phyloP scores from a whole-genome alignment of 2,888 invertebrate genomes.

The Aplocera efformata region DNA sequence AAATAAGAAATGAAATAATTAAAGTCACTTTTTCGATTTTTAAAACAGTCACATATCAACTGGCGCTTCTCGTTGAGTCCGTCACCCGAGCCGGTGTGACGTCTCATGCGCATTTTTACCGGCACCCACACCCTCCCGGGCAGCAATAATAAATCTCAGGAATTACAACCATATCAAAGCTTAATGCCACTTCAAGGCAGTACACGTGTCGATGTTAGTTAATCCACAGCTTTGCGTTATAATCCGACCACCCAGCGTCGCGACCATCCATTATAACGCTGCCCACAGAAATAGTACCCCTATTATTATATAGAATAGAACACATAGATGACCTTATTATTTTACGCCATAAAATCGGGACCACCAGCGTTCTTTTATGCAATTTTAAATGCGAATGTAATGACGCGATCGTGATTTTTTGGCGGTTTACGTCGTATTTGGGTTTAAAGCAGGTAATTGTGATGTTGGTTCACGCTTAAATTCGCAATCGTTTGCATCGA shows the following conservation, averaged over 20 bases:
- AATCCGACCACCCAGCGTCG: constrained; percentile 74
- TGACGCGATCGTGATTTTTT: constrained; percentile 74
- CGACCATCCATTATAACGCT: constrained; percentile 58
- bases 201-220: constrained; percentile 75
- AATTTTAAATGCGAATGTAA: constrained; percentile 64
- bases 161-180: constrained; percentile 40
- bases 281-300: constrained; percentile 66
- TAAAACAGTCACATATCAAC: too few relatives aligned
- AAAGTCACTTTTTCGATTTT: too few relatives aligned
- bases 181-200: constrained; percentile 64
- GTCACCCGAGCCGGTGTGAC: too few relatives aligned
- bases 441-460: constrained; percentile 29
- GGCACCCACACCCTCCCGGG: too few relatives aligned
- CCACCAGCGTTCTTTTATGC: constrained; percentile 68
- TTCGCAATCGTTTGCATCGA: constrained; percentile 28
- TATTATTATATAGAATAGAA: constrained; percentile 71
- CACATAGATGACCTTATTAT: constrained; percentile 69
- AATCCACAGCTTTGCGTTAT: constrained; percentile 68
- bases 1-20: too few relatives aligned
- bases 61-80: too few relatives aligned
- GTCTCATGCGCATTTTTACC: too few relatives aligned
- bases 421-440: constrained; percentile 55
- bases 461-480: constrained; percentile 29
- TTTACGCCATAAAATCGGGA: constrained; percentile 68
- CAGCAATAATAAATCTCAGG: not conserved